Evolutionary conservation across 2,113 vertebrate species (phyloP).

Genomic region (Typhlomys cinereus): DNA sequence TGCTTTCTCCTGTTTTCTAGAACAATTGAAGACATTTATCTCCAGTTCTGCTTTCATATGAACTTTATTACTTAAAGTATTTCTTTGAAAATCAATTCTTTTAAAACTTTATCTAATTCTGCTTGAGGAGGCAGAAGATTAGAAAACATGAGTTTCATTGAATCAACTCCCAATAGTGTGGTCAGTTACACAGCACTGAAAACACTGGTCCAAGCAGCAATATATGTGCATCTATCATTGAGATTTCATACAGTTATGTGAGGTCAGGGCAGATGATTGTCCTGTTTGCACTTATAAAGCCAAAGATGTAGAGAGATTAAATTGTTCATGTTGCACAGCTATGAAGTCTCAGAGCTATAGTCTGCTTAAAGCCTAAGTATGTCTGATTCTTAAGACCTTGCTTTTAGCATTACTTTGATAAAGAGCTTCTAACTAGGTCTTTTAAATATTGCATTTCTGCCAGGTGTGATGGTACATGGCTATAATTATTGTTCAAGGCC

Average conservation of each 20-base stretch:
- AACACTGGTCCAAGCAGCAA: not conserved
- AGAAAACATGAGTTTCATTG: not conserved
- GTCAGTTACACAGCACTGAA: not conserved
- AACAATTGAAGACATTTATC: not conserved
- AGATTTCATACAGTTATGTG: not conserved
- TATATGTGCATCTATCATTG: not conserved
- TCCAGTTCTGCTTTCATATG: not conserved
- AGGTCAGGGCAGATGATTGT: not conserved
- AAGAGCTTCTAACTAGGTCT: not conserved
- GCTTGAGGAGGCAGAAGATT: no score
- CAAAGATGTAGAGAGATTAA: not conserved
- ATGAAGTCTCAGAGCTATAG: not conserved
- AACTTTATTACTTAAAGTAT: not conserved
- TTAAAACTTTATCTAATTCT: not conserved
- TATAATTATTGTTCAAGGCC: not conserved
- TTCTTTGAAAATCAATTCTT: slow-evolving; percentile 25
- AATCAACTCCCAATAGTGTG: slow-evolving; percentile 5
- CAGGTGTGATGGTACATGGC: not conserved
- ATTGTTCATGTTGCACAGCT: not conserved
- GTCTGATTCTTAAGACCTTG: not conserved
- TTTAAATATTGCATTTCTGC: not conserved
- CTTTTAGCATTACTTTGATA: not conserved
- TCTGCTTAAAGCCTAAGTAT: not conserved
- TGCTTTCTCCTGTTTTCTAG: not conserved
- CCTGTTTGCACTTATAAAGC: not conserved